Evolutionary conservation across 2,888 invertebrate species (phyloP).

Genomic region (Eristalinus sepulchralis): DNA sequence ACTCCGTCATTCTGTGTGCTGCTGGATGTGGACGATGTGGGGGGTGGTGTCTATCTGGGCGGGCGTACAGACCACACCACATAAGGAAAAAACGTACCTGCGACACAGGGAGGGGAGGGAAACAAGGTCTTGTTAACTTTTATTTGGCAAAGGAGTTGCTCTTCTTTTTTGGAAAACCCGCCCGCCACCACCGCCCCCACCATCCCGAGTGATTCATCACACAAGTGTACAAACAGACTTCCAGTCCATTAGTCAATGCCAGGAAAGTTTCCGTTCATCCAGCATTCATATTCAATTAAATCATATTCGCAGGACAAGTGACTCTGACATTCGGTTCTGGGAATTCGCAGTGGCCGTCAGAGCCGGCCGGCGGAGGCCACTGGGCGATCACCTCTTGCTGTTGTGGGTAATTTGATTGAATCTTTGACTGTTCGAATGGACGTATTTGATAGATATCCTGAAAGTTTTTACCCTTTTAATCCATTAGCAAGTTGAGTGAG

Average conservation of each 20-base stretch:
- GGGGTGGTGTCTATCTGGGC: conserved; percentile 15
- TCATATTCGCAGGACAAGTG: conserved; percentile 73
- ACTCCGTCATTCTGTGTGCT: neutral
- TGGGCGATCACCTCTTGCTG: neutral
- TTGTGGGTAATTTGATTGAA: conserved; percentile 59
- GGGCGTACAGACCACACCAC: neutral
- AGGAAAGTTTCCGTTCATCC: conserved; percentile 44
- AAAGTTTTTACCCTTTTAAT: conserved; percentile 68
- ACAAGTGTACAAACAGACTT: conserved; percentile 10
- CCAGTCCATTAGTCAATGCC: conserved; percentile 69
- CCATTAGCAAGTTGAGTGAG: conserved; percentile 33
- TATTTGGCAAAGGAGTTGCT: conserved; percentile 18
- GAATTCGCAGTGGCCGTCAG: conserved; percentile 39
- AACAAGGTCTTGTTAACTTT: conserved; percentile 5
- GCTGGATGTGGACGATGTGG: neutral
- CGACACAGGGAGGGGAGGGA: conserved; percentile 11
- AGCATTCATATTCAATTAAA: conserved; percentile 73
- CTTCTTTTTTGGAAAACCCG: neutral
- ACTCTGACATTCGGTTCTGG: conserved; percentile 70
- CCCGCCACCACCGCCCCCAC: neutral
- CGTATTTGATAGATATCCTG: conserved; percentile 61
- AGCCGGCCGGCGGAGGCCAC: neutral
- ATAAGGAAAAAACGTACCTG: too few species aligned
- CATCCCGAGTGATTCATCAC: conserved; percentile 53
- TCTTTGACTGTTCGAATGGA: conserved; percentile 57